Evolutionary conservation across 2,113 vertebrate genomes (phyloP), one percentile per base, ranked within the genome.

Genomic region (Prinia subflava): DNA sequence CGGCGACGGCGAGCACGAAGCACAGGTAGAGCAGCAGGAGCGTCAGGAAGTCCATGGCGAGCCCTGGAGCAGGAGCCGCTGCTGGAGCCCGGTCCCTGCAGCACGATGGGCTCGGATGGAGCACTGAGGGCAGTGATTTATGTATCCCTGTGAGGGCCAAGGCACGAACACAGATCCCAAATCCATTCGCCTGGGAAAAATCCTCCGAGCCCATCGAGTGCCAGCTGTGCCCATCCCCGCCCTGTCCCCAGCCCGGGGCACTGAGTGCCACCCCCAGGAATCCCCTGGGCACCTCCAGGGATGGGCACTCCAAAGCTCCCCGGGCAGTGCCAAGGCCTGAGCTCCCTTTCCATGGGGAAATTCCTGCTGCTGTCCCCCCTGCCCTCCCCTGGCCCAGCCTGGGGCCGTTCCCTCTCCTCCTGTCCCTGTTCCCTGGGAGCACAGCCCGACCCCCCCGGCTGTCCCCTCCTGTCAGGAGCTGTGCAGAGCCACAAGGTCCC

Each of bases 31-130:
- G 19, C 5, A 96, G 64, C 87, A 99, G 99, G 27, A 99, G 98
- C 6, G 96, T 97, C 94, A 99, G 97, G 91, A 99, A 99, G 46
- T 99, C 99, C 99, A 99, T 99, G 67, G 93, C 37, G 83, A 84
- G 73, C 57, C 87, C 97, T 97, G 91, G 10, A 50, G 79, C 46
- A 92, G 21, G 55, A 78, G 50, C 12, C 4, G 44, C 18, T 24
- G 6, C 74, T 1, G 65, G 65, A 8, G 19, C 44, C 52, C 12
- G 4, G 10, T 8, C 39, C 28, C 46, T 27, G 55, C 53, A 42
- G 35, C 42, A 12, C 12, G 2, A 5, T 3, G 23, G 11, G 49
- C 70, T 19, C 12, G 3, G 33, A 31, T 2, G 17, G 44, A 67
- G 70, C 13, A 22, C 27, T 2, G 17, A 22, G 70, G 25, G 15